Evolutionary conservation across 2,888 invertebrate genomes (phyloP).

Genomic region (Dryomyza anilis): DNA sequence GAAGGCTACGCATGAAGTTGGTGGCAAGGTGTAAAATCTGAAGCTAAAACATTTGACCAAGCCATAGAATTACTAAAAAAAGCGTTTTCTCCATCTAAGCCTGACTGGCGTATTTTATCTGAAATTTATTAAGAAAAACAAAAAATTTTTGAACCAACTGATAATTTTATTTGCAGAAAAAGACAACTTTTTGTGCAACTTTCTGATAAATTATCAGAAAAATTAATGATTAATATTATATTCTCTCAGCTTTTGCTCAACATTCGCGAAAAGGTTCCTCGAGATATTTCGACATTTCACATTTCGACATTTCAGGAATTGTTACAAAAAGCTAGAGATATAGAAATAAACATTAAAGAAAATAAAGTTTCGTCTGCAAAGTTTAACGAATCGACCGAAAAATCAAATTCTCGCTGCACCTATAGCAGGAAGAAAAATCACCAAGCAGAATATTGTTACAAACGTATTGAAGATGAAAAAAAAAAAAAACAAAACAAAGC

Average conservation of each 20-base stretch:
- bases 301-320: background rate
- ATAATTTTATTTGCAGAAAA: constrained; percentile 13
- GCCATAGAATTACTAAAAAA: background rate
- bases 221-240: constrained; percentile 9
- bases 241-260: constrained; percentile 9
- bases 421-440: constrained; percentile 5
- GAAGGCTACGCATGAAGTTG: constrained; percentile 28
- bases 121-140: constrained; percentile 19
- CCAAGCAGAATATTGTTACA: background rate
- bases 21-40: constrained; percentile 30
- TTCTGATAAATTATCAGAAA: constrained; percentile 1
- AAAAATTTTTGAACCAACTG: constrained; percentile 17
- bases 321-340: background rate
- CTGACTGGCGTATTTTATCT: constrained; percentile 20
- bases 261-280: constrained; percentile 19
- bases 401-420: background rate
- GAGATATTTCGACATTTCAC: no score
- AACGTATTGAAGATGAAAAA: background rate
- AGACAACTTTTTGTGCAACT: constrained; percentile 10
- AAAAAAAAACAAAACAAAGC: background rate
- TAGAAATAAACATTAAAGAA: background rate
- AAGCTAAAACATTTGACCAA: constrained; percentile 8
- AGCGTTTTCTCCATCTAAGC: constrained; percentile 8
- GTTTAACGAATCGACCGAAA: no score
- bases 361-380: background rate